phyloP scores from a whole-genome alignment of 2,113 vertebrate species.

The Ceyx cyanopectus region DNA sequence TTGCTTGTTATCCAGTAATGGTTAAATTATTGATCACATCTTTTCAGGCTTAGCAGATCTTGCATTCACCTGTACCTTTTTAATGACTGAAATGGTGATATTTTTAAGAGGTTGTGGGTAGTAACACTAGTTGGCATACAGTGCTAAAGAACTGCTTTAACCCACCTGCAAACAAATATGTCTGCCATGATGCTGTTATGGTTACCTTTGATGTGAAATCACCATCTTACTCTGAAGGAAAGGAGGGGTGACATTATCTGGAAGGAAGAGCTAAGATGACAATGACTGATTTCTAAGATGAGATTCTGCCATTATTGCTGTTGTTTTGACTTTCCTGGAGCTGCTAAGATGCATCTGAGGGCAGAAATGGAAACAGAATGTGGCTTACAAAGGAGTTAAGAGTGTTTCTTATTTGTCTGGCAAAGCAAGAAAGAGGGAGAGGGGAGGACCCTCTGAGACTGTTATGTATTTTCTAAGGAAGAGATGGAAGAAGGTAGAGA shows the following conservation, averaged over 20 bases:
- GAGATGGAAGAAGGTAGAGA: background rate
- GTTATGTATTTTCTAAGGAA: background rate
- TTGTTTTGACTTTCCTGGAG: background rate
- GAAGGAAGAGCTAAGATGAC: background rate
- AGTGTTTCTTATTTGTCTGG: background rate
- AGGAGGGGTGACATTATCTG: background rate
- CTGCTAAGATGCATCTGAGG: background rate
- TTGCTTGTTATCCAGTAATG: constrained; percentile 49
- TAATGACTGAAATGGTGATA: constrained; percentile 44
- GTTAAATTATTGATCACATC: constrained; percentile 65
- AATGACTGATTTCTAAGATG: background rate
- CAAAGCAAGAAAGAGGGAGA: background rate
- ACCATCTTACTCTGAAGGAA: background rate
- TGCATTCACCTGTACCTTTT: constrained; percentile 42
- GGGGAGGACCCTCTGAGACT: background rate
- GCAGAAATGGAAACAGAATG: background rate
- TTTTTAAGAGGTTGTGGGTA: constrained; percentile 10
- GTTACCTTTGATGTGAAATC: constrained; percentile 24
- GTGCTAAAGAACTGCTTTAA: constrained; percentile 1
- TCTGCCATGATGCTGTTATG: constrained; percentile 12
- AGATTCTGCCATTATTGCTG: background rate
- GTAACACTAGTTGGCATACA: background rate
- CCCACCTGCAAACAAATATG: background rate
- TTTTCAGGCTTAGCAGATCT: constrained; percentile 45
- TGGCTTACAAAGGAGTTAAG: background rate